Conservation (phyloP, 2,888 invertebrate species). For the Caenorhabditis parvicauda region DNA sequence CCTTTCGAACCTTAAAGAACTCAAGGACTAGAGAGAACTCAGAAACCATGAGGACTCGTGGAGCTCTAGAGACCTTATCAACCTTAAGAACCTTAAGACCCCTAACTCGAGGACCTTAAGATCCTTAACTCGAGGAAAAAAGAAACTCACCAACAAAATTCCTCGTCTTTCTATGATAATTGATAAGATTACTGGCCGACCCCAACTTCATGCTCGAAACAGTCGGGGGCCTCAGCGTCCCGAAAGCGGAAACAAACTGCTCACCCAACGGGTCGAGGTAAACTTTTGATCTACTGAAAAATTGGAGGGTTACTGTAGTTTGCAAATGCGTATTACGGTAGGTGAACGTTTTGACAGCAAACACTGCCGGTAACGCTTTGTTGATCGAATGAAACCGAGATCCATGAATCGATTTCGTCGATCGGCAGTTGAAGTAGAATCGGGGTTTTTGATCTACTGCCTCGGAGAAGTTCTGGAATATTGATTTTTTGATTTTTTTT, state of each 20-base stretch:
- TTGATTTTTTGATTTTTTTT: background rate
- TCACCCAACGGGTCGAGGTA: slow-evolving; percentile 52
- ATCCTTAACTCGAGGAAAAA: background rate
- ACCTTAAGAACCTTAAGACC: background rate
- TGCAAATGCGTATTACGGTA: slow-evolving; percentile 34
- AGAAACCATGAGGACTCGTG: too few relatives aligned
- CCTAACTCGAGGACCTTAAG: background rate
- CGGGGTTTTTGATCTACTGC: too few relatives aligned
- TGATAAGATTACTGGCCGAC: slow-evolving; percentile 32
- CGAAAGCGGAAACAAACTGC: slow-evolving; percentile 45
- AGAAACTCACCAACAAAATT: slow-evolving; percentile 49
- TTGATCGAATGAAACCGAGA: slow-evolving; percentile 43
- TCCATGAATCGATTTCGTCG: slow-evolving; percentile 49
- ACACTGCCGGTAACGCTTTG: slow-evolving; percentile 31
- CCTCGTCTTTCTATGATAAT: slow-evolving; percentile 52
- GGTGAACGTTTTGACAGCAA: slow-evolving; percentile 47
- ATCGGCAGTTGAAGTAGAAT: slow-evolving; percentile 39
- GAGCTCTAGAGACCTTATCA: too few relatives aligned
- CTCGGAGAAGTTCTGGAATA: too few relatives aligned
- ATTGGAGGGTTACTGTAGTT: background rate
- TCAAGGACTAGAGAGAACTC: too few relatives aligned
- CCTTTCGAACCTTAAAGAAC: too few relatives aligned
- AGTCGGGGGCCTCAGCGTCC: slow-evolving; percentile 34
- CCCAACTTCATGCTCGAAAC: slow-evolving; percentile 47
- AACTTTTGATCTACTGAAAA: slow-evolving; percentile 36